Evolutionary conservation across 2,113 vertebrate genomes (phyloP).

Genomic region (Burhinus bistriatus): DNA sequence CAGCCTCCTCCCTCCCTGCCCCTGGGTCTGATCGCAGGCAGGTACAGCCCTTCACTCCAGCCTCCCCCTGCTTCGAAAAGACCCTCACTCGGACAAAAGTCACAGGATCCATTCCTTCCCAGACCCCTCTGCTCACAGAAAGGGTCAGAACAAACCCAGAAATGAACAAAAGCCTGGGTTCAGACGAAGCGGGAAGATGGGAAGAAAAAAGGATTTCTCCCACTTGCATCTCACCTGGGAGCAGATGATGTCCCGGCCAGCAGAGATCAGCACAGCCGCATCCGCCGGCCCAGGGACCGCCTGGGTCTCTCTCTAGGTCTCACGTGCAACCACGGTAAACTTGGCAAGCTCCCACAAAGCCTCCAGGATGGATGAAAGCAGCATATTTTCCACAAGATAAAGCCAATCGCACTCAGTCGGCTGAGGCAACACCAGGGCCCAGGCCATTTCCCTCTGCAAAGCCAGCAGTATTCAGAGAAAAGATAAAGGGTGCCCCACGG

Average conservation of each 20-base stretch:
- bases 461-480: rapidly evolving
- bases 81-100: neutral
- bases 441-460: neutral
- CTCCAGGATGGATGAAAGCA: rapidly evolving
- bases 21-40: rapidly evolving
- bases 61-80: neutral
- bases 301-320: neutral
- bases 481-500: neutral
- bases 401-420: neutral
- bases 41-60: neutral
- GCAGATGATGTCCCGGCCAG: neutral
- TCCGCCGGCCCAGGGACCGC: rapidly evolving
- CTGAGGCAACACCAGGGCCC: neutral
- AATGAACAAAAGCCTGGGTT: neutral
- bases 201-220: neutral
- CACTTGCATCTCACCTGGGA: neutral
- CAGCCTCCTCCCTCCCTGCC: neutral
- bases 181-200: rapidly evolving
- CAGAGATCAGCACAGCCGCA: rapidly evolving
- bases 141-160: neutral
- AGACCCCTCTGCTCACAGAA: neutral
- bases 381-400: neutral
- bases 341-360: neutral
- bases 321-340: neutral
- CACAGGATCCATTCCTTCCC: neutral